Base-by-base conservation (phyloP, 2,888 invertebrate genomes). In the Cephus pygmeus region DNA sequence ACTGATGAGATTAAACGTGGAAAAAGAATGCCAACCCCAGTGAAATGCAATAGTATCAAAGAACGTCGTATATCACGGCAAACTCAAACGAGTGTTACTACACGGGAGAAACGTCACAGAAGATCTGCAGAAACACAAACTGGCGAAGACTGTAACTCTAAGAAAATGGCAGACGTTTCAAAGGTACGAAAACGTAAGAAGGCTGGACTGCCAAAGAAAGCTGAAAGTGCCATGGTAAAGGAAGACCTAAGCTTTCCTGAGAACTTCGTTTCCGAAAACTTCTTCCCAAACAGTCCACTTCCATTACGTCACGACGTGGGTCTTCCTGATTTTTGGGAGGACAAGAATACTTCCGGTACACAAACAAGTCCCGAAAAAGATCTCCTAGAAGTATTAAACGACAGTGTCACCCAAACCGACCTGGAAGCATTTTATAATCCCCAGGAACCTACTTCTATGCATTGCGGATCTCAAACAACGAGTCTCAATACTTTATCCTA, bases 361-460 rank as follows among this genome's bases (percentile, higher is more conserved):
- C 92, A 92, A 84, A 92, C 92, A 9, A 88, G 87, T 83, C 90
- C 90, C 11, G 88, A 87, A 34, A 89, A 89, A 75, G 86, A 89
- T 78, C 82, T 90, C 40, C 88, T 90, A 30, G 88, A 88, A 76
- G 88, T 88, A 69, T 79, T 90, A 30, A 87, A 87, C 35, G 86
- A 88, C 78, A 87, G 84, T 12, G 87, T 88, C 12, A 83, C 84
- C 4, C 89, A 89, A 81, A 89, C 88, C 15, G 87, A 88, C 75
- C 82, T 90, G 2, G 86, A 86, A 31, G 84, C 87, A 12, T 86
- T 89, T 75, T 89, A 89, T 40, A 79, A 80, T 34, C 85, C 83
- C 12, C 80, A 77, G 71, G 78, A 79, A 40, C 85, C 82, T 79
- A 83, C 82, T 73, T 73, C 79, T 74, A 83, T 82, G 80, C 85